phyloP scores from a whole-genome alignment of 2,888 invertebrate species.

The Herminia tarsipennalis region DNA sequence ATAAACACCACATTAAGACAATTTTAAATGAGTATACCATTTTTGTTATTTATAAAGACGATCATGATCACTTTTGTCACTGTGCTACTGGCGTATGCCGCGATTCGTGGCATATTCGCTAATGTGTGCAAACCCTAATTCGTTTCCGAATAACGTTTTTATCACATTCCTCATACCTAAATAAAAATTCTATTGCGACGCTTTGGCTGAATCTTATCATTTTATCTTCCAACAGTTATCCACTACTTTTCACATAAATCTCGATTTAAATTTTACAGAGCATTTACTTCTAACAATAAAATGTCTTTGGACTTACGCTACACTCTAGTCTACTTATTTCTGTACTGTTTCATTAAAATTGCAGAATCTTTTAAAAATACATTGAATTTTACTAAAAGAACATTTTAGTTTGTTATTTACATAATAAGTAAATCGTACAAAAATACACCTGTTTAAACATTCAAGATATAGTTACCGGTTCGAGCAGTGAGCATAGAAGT shows the following conservation, averaged over 20 bases:
- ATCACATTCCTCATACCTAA: slow-evolving; percentile 59
- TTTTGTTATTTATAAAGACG: no score
- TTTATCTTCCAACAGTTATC: slow-evolving; percentile 37
- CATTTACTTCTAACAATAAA: slow-evolving; percentile 27
- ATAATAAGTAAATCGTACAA: slow-evolving; percentile 10
- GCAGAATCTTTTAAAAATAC: not conserved
- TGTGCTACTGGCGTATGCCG: no score
- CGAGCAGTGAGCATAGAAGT: no score
- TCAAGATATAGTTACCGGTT: no score
- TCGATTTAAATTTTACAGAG: slow-evolving; percentile 27
- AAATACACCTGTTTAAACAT: slow-evolving; percentile 13
- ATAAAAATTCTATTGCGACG: slow-evolving; percentile 53
- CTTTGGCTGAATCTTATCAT: slow-evolving; percentile 53
- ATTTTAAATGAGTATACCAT: no score
- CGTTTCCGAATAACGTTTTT: slow-evolving; percentile 54
- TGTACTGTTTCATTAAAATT: no score
- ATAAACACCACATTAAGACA: no score
- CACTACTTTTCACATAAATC: slow-evolving; percentile 34
- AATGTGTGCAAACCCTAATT: no score
- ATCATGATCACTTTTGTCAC: no score
- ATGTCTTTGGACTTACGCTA: slow-evolving; percentile 40
- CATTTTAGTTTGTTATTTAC: slow-evolving; percentile 1
- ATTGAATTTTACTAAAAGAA: not conserved
- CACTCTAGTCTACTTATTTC: slow-evolving; percentile 22
- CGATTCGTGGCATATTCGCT: no score